Percentiles rank a stretch among this genome's conserved stretches.
phyloP scores from a whole-genome alignment of 2,797 vertebrate genomes.

The Lepidocolaptes lacrymiger region DNA sequence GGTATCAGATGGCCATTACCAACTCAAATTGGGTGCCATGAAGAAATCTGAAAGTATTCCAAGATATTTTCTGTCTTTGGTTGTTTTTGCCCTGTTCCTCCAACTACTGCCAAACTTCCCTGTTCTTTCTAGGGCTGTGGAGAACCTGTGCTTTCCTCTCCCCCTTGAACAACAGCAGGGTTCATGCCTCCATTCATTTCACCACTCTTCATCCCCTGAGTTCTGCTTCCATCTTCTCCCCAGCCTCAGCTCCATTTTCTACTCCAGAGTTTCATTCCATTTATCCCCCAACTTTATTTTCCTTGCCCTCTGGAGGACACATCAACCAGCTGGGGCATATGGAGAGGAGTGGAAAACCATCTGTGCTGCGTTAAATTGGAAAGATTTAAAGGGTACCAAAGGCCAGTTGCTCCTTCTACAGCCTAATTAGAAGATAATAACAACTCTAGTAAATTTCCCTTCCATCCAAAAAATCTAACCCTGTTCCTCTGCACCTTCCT shows the following conservation, averaged over 20 bases:
- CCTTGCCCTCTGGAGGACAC: not conserved
- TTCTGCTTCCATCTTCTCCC: not conserved
- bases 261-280: not conserved
- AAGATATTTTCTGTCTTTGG: not conserved
- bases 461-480: not conserved
- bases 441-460: not conserved
- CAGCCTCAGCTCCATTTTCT: not conserved
- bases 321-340: not conserved
- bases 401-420: not conserved
- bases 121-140: not conserved
- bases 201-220: not conserved
- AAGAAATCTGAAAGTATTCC: not conserved
- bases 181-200: not conserved
- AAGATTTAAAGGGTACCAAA: not conserved
- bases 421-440: not conserved
- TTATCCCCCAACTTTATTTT: not conserved
- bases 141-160: not conserved
- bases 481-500: not conserved
- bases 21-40: not conserved
- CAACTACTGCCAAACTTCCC: not conserved
- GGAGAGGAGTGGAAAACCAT: not conserved
- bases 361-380: not conserved
- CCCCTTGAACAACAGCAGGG: not conserved
- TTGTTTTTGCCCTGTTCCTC: not conserved
- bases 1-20: not conserved